Conservation (phyloP, 2,797 vertebrate species). For the Gallirallus australis region DNA sequence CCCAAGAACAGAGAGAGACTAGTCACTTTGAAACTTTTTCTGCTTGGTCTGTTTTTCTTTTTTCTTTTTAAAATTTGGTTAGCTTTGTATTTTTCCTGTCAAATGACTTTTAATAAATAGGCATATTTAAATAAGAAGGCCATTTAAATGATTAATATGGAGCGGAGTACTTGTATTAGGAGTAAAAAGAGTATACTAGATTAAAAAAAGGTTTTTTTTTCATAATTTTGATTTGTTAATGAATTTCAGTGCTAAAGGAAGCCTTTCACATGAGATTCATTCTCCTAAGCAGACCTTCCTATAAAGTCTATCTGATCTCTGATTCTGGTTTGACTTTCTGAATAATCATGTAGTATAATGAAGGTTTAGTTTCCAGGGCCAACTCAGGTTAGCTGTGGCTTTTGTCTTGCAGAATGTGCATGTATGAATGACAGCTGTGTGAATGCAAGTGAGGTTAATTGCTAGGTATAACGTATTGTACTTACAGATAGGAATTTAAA, state of each 20-base stretch:
- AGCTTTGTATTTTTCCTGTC: background rate
- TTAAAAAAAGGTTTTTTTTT: background rate
- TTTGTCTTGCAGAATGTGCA: conserved; percentile 23
- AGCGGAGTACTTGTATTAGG: background rate
- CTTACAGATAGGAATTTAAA: conserved; percentile 29
- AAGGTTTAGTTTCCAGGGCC: background rate
- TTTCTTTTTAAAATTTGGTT: background rate
- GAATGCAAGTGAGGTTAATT: conserved; percentile 7
- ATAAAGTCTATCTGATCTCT: background rate
- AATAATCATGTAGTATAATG: conserved; percentile 19
- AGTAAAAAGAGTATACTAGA: background rate
- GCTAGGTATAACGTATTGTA: background rate
- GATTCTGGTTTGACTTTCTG: conserved; percentile 7
- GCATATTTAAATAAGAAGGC: background rate
- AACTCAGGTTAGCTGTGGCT: background rate
- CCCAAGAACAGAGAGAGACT: background rate
- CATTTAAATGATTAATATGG: background rate
- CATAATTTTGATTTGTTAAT: background rate
- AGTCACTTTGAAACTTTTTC: background rate
- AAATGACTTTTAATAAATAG: background rate
- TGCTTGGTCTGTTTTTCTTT: background rate
- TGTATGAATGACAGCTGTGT: conserved; percentile 26
- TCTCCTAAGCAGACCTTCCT: background rate
- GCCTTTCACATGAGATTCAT: background rate
- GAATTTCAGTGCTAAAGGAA: background rate